Evolutionary conservation across 2,888 invertebrate species (phyloP), one percentile per base, ranked within the genome.

Genomic region (Limnephilus auricula): DNA sequence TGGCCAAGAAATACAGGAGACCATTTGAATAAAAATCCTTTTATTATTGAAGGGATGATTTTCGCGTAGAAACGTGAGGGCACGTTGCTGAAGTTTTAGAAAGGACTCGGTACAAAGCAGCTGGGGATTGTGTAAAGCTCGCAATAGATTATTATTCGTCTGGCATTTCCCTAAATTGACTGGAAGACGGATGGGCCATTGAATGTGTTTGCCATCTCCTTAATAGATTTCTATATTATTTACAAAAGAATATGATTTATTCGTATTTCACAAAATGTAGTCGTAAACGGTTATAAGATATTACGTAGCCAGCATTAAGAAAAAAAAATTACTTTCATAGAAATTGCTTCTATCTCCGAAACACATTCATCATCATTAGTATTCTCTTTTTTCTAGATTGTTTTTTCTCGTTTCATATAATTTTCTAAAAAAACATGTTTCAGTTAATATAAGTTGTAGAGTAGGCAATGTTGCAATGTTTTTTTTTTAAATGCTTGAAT

Each of bases 21-120:
- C 45, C 45, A 45, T 85, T 40, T 85, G 50, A 85, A 85, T 45
- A 15, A 40, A 85, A 85, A 85, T 85, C 85, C 45, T 45, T 85
- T 85, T 85, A 85, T 85, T 40, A 85, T 4, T 45, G n/a, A 45
- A 25, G 32, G 80, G 32, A 80, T 80, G 31, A 32, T 80, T 32
- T 80, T 80, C 80, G 31, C 13, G 32, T n/a, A 32, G 31, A 80
- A 32, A 80, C 80, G 31, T 32, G 80, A 80, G 80, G 32, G 80
- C 18, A 31, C 80, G 80, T 32, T 32, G 30, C 18, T 80, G 32
- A 85, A 85, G 12, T 85, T 34, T 40, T n/a, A 85, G 25, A 65
- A 80, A 83, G 37, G 83, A 83, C 37, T 12, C 3, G 13, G 50
- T 50, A 50, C 31, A 50, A 86, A 50, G n/a, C 65, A 65, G 65